A percentile compares a stretch with the other conserved stretches of the same genome.
These are phyloP conservation scores for Gonioctena quinquepunctata DNA, from an alignment of 1,140 invertebrate genomes.

Conservation along the genomic window DNA sequence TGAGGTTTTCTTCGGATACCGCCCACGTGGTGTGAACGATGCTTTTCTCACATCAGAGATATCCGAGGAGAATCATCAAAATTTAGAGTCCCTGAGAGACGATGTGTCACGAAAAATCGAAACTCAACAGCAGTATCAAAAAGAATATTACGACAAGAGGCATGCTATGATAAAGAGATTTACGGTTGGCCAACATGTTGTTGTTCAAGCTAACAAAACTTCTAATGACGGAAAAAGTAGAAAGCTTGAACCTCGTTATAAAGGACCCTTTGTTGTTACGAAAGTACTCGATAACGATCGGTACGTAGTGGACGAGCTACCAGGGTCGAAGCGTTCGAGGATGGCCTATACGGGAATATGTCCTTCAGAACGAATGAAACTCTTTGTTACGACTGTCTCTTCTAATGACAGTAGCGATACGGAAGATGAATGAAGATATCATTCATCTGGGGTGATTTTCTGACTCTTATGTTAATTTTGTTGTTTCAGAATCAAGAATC, in stretches of 20 bases:
- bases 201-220: conserved; percentile 7
- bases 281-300: conserved; percentile 32
- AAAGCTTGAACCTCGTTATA: conserved; percentile 34
- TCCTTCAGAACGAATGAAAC: conserved; percentile 34
- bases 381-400: conserved; percentile 1
- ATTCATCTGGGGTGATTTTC: no score
- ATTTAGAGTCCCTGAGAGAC: not conserved
- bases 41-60: not conserved
- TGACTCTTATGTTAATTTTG: no score
- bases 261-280: conserved; percentile 37
- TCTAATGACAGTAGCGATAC: no score
- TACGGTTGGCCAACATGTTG: conserved; percentile 16
- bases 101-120: conserved; percentile 1
- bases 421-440: no score
- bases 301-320: conserved; percentile 36
- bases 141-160: conserved; percentile 17
- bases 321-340: conserved; percentile 31
- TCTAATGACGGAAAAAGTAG: conserved; percentile 29
- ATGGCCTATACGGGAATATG: no score
- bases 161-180: conserved; percentile 3
- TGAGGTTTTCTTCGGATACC: not conserved
- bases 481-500: no score
- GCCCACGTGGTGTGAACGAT: not conserved
- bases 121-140: conserved; percentile 1
- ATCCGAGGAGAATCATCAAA: no score